Percentiles rank a stretch among this genome's conserved stretches.
phyloP scores from a whole-genome alignment of 2,113 vertebrate species.

The Nestor notabilis region DNA sequence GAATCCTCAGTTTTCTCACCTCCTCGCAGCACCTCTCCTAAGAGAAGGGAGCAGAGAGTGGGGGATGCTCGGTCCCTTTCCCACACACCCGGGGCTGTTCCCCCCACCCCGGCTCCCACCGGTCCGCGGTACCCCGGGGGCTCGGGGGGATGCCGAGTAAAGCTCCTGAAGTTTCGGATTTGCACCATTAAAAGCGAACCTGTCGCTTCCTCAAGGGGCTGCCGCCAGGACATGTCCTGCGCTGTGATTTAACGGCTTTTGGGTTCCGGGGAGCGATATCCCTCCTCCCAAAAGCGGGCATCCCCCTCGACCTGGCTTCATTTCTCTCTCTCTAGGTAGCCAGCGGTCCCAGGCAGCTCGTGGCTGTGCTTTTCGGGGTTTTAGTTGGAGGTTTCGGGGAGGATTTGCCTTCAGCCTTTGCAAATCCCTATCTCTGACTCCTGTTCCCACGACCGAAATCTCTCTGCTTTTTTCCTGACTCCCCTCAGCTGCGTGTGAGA shows the following conservation, averaged over 20 bases:
- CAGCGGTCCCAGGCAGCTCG: not conserved
- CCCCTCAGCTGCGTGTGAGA: not conserved
- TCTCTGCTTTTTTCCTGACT: not conserved
- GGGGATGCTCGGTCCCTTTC: not conserved
- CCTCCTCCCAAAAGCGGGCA: not conserved
- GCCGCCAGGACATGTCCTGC: not conserved
- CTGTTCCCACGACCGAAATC: constrained; percentile 18
- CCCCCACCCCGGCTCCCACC: not conserved
- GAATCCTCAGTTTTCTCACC: not conserved
- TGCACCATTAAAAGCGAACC: not conserved
- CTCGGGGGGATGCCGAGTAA: not conserved
- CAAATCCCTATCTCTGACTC: not conserved
- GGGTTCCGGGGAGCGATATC: not conserved
- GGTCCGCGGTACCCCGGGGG: not conserved
- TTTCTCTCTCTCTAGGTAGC: not conserved
- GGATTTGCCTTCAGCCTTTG: not conserved
- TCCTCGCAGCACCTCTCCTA: not conserved
- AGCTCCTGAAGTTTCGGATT: not conserved
- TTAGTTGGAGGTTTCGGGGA: not conserved
- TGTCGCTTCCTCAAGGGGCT: not conserved
- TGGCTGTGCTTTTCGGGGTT: not conserved
- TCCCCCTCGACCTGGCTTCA: not conserved
- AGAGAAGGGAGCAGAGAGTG: too few species aligned
- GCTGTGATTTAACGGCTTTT: not conserved
- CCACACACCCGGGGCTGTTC: not conserved